These are phyloP conservation scores for Indicator maculatus DNA, from an alignment of 2,113 vertebrate species.

Conservation along the genomic window DNA sequence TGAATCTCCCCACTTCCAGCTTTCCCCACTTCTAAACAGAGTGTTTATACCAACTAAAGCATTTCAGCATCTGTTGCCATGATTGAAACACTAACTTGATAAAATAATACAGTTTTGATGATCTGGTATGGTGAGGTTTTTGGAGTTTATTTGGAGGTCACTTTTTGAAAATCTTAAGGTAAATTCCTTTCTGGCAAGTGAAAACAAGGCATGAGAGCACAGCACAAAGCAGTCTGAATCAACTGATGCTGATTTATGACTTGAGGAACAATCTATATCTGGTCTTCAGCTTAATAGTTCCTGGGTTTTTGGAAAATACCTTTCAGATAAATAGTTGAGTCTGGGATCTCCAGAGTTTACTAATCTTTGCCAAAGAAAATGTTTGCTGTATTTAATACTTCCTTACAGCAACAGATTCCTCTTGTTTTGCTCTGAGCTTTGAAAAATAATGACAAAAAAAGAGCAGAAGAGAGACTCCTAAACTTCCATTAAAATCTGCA, in stretches of 20 bases:
- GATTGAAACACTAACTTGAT: background rate
- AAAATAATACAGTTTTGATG: background rate
- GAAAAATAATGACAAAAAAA: background rate
- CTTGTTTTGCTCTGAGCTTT: background rate
- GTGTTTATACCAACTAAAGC: background rate
- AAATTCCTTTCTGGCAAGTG: background rate
- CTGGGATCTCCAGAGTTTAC: background rate
- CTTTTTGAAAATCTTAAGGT: background rate
- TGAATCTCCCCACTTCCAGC: no score
- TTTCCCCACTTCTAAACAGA: no score
- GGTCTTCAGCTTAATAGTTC: background rate
- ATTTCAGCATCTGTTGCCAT: background rate
- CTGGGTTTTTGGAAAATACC: background rate
- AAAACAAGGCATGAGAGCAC: background rate
- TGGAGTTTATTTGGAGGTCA: background rate
- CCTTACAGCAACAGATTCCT: background rate
- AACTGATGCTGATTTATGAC: background rate
- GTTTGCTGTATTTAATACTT: background rate
- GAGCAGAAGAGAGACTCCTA: background rate
- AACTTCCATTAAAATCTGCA: background rate
- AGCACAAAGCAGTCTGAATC: background rate
- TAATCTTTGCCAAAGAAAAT: background rate
- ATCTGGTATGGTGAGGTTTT: no score
- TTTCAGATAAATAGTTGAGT: background rate
- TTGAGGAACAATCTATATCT: background rate